phyloP scores from a whole-genome alignment of 2,113 vertebrate species.

The Sceloporus tristichus region DNA sequence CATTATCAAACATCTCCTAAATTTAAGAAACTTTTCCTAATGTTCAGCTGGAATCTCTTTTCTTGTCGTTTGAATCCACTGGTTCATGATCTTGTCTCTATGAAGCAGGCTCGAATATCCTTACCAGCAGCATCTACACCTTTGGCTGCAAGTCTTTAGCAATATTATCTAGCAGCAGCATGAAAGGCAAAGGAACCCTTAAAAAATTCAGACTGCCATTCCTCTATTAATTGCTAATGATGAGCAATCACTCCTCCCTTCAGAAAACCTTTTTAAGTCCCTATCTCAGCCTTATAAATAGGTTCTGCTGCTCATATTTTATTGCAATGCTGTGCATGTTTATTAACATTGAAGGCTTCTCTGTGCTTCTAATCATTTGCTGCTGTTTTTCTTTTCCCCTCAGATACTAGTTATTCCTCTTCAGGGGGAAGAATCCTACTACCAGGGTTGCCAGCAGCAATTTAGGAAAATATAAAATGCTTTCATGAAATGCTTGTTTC shows the following conservation, averaged over 20 bases:
- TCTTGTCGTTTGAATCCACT: no score
- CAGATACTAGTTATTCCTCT: slow-evolving; percentile 24
- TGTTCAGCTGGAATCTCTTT: no score
- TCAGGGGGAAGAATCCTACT: neutral
- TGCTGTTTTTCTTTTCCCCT: slow-evolving; percentile 7
- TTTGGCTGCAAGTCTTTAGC: no score
- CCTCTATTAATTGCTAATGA: neutral
- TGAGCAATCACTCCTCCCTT: neutral
- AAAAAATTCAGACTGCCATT: neutral
- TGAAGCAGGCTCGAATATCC: no score
- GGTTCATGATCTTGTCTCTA: no score
- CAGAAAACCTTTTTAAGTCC: neutral
- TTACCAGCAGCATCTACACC: no score
- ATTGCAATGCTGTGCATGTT: neutral
- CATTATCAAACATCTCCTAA: no score
- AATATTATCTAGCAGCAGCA: no score
- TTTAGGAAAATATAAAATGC: slow-evolving; percentile 64
- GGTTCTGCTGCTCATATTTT: neutral
- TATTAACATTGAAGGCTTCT: neutral
- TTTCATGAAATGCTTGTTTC: slow-evolving; percentile 61
- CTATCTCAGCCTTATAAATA: neutral
- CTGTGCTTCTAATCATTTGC: neutral
- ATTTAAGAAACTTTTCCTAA: no score
- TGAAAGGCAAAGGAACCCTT: neutral
- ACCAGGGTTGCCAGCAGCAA: slow-evolving; percentile 5